Evolutionary conservation across 92 coral and sea anemone species (phyloP).

Genomic region (Hydrozoanthus gracilis): DNA sequence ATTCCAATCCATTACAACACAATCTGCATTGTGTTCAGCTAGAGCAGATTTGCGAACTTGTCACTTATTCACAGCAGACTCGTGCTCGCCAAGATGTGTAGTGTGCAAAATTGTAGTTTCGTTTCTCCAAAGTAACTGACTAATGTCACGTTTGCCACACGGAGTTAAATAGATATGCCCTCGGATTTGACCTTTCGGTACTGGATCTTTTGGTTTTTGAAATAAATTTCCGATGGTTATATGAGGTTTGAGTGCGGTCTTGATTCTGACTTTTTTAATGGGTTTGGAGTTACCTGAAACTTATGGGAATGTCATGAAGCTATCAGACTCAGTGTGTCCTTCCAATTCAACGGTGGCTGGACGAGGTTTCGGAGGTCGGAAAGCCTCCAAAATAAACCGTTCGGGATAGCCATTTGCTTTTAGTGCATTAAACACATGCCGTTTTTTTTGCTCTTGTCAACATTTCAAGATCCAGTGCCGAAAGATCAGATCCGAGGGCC

Average conservation of each 20-base stretch:
- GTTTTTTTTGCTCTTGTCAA: neutral
- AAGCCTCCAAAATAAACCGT: neutral
- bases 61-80: too few relatives aligned
- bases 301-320: neutral
- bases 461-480: neutral
- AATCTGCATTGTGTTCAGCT: too few relatives aligned
- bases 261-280: neutral
- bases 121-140: neutral
- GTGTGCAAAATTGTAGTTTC: neutral
- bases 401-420: neutral
- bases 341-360: neutral
- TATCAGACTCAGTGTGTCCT: neutral
- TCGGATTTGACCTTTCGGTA: neutral
- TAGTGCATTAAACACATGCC: neutral
- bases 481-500: neutral
- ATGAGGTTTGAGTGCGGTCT: neutral
- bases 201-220: too few relatives aligned
- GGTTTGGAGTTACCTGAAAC: neutral
- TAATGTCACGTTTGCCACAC: neutral
- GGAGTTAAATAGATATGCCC: neutral
- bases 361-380: neutral
- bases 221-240: neutral
- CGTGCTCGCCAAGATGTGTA: too few relatives aligned
- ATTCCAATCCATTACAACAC: too few relatives aligned
- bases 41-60: too few relatives aligned